Base-by-base conservation (phyloP, 2,797 vertebrate genomes). In the Gouania willdenowi region DNA sequence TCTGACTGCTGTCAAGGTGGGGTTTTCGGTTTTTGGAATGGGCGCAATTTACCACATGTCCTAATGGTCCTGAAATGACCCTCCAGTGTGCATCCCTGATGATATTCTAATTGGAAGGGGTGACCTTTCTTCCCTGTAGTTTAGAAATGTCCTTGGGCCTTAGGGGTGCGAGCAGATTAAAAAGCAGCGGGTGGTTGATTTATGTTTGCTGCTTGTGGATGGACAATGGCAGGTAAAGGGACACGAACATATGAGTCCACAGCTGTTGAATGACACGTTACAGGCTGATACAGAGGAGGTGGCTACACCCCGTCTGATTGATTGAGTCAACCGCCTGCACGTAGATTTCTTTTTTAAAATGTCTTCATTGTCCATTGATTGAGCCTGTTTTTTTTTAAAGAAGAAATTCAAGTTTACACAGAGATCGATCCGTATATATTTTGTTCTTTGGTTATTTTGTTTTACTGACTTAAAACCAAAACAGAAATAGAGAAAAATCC, bases 101-200 rank as follows among this genome's bases (percentile, higher is more conserved):
- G 92, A 92, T 87, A 83, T 90, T 92, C 91, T 95, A 94, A 95
- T 95, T 94, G 91, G 91, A 90, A 90, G 75, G 82, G 47, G 87
- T 94, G 93, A 95, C 91, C 93, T 94, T 94, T 93, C 85, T 70
- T 84, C 72, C 66, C 70, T 75, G 80, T 79, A 81, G 81, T 81
- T 81, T 66, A 66, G 45, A 78, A 65, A 60, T 6, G 29, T 55
- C 32, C 60, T 42, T 45, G 48, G 61, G 64, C 48, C 16, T 41
- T 41, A 60, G 51, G 66, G 71, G 57, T 53, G 56, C 40, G 41
- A 62, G 63, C 68, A 74, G 77, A 83, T 87, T 79, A 79, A 83
- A 82, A 83, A 75, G 36, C 78, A 69, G 62, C 53, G 35, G 50
- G 72, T 33, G 61, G 29, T 41, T 77, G 77, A 82, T 82, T 71